Percentiles rank a stretch among this genome's conserved stretches.
phyloP scores from a whole-genome alignment of 2,888 invertebrate genomes.

The Cheilosia grossa region DNA sequence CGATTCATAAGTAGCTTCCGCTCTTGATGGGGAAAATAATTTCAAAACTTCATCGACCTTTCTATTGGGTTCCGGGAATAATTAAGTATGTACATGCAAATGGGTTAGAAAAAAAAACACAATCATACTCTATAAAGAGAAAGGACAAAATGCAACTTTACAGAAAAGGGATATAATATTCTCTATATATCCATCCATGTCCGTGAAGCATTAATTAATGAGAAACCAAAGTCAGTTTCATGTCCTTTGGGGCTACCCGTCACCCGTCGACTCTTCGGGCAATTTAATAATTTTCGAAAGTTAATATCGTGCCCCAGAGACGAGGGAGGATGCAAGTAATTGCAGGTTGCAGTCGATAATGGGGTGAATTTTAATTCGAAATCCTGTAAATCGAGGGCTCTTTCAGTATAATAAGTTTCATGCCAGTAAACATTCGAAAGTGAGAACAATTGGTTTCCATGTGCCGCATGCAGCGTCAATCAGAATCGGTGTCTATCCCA shows the following conservation, averaged over 20 bases:
- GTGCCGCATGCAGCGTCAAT: too few species aligned
- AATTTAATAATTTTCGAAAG: not conserved
- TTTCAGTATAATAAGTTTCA: not conserved
- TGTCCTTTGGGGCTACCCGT: not conserved
- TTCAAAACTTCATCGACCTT: too few species aligned
- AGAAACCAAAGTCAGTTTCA: slow-evolving; percentile 26
- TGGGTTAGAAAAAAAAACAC: not conserved
- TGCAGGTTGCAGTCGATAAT: slow-evolving; percentile 26
- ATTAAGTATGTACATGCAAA: not conserved
- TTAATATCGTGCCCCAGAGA: not conserved
- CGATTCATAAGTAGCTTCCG: too few species aligned
- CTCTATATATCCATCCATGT: not conserved
- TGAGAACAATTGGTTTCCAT: not conserved
- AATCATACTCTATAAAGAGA: not conserved
- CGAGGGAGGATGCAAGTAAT: not conserved
- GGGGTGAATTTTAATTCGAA: not conserved
- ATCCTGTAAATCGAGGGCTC: slow-evolving; percentile 6
- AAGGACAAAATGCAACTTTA: too few species aligned
- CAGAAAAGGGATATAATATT: not conserved
- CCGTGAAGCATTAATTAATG: slow-evolving; percentile 34
- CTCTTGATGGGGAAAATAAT: too few species aligned
- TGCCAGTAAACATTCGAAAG: not conserved
- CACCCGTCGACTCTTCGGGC: not conserved
- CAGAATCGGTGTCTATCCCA: too few species aligned
- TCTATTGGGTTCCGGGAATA: not conserved